These are phyloP conservation scores for Drosophila paucipuncta DNA, from an alignment of 2,888 invertebrate genomes.

Conservation along the genomic window DNA sequence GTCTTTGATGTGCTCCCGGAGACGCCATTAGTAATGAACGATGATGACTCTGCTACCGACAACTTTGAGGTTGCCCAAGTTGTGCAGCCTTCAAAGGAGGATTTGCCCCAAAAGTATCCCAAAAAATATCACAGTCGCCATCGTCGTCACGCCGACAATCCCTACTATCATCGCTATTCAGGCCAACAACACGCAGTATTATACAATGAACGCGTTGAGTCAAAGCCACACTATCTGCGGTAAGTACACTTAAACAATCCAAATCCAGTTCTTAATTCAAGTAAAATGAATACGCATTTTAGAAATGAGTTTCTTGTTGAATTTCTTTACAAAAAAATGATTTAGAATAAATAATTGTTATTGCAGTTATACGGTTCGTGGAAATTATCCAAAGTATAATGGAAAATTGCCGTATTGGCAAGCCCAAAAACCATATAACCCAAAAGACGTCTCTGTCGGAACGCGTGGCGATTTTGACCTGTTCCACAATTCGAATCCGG, in stretches of 20 bases:
- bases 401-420: constrained; percentile 42
- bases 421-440: not conserved
- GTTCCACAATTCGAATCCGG: constrained; percentile 69
- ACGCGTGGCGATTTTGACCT: constrained; percentile 58
- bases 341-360: not conserved
- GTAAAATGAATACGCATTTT: not conserved
- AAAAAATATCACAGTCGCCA: constrained; percentile 78
- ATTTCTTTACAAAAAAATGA: not conserved
- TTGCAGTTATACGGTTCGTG: constrained; percentile 43
- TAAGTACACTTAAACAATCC: not conserved
- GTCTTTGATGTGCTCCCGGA: constrained; percentile 80
- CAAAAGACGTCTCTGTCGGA: not conserved
- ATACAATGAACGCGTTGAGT: constrained; percentile 27
- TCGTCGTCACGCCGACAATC: constrained; percentile 68
- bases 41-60: constrained; percentile 51
- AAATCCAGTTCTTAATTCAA: not conserved
- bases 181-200: not conserved
- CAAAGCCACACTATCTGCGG: constrained; percentile 15
- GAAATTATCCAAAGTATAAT: constrained; percentile 40
- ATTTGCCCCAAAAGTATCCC: constrained; percentile 64
- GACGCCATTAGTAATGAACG: constrained; percentile 61
- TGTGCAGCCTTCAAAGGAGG: constrained; percentile 57
- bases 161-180: not conserved
- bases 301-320: not conserved
- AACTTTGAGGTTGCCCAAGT: constrained; percentile 63